Conservation (phyloP, 2,113 vertebrate species). For the Sturnus vulgaris region DNA sequence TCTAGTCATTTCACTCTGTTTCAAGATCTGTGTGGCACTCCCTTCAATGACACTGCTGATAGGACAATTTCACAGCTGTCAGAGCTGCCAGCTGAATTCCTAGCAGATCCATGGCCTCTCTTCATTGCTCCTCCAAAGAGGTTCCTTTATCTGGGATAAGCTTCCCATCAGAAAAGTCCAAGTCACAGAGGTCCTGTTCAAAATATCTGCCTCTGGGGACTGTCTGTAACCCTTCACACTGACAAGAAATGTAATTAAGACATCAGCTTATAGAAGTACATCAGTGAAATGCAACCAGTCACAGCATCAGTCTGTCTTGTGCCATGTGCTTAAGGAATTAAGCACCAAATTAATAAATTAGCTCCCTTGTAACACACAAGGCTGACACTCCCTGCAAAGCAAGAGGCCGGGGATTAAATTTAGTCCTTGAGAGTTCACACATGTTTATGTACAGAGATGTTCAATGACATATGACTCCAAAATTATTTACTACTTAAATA, state of each 20-base stretch:
- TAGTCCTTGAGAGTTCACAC: not conserved
- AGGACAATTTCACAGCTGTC: slow-evolving; percentile 19
- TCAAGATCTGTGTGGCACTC: not conserved
- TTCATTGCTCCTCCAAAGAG: not conserved
- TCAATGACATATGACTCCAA: not conserved
- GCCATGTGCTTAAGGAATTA: not conserved
- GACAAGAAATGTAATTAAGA: not conserved
- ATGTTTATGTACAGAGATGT: not conserved
- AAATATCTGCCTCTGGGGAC: not conserved
- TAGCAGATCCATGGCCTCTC: not conserved
- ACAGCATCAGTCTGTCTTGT: not conserved
- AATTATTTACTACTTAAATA: not conserved
- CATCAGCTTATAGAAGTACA: not conserved
- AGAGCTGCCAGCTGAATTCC: not conserved
- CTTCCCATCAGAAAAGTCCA: not conserved
- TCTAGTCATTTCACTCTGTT: not conserved
- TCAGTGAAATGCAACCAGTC: not conserved
- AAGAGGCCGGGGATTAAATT: not conserved
- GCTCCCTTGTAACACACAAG: not conserved
- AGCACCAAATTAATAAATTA: not conserved
- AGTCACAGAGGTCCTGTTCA: not conserved
- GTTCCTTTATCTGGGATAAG: not conserved
- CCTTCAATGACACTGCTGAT: not conserved
- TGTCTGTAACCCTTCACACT: not conserved
- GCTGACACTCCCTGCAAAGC: not conserved